phyloP scores from a whole-genome alignment of 2,888 invertebrate genomes.

The Stenchaetothrips biformis region DNA sequence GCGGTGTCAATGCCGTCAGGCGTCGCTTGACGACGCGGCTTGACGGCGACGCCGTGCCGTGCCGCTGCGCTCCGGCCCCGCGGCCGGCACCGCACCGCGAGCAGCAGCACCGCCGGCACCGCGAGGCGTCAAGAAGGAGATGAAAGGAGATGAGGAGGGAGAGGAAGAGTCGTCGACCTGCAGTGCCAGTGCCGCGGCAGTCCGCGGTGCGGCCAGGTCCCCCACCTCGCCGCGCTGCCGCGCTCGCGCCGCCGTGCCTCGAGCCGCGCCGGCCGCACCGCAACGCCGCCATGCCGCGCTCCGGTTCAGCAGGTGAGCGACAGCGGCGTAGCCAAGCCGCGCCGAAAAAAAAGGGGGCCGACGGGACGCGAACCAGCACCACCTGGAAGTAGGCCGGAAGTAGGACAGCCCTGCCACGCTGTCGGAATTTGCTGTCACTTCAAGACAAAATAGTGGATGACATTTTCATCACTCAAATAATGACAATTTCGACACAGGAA shows the following conservation, averaged over 20 bases:
- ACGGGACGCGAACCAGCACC: too few species aligned
- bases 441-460: too few species aligned
- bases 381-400: too few species aligned
- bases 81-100: too few species aligned
- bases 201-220: background rate
- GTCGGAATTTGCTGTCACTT: too few species aligned
- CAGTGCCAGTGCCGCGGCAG: background rate
- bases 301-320: conserved; percentile 22
- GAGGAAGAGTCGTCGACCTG: conserved; percentile 13
- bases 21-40: background rate
- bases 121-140: background rate
- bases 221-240: background rate
- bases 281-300: conserved; percentile 5
- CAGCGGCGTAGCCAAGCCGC: background rate
- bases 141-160: background rate
- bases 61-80: too few species aligned
- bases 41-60: too few species aligned
- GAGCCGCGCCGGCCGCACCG: background rate
- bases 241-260: background rate
- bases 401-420: too few species aligned
- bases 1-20: conserved; percentile 21
- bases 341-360: too few species aligned
- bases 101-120: background rate
- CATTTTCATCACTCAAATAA: too few species aligned
- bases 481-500: too few species aligned